phyloP scores from a whole-genome alignment of 2,888 invertebrate species.

The Linnaemya tessellans region DNA sequence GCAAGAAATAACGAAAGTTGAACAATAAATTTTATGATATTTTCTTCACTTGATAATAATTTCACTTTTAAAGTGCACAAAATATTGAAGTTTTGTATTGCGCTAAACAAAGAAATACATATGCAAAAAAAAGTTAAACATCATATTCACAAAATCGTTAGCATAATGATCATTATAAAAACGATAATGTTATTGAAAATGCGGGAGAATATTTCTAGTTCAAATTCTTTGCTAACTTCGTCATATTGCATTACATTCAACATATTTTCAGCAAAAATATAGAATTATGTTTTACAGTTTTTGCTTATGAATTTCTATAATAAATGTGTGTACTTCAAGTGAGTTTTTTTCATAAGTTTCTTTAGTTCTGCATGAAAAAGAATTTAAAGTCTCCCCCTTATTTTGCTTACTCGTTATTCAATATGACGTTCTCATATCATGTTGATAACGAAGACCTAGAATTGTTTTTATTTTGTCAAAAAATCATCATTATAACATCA shows the following conservation, averaged over 20 bases:
- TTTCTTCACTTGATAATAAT: no score
- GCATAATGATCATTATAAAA: slow-evolving; percentile 24
- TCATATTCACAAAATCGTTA: neutral
- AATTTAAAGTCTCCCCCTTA: neutral
- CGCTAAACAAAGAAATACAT: slow-evolving; percentile 1
- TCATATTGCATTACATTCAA: neutral
- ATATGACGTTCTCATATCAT: slow-evolving; percentile 20
- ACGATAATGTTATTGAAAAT: neutral
- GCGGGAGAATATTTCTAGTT: slow-evolving; percentile 22
- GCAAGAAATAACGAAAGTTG: no score
- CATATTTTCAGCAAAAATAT: slow-evolving; percentile 19
- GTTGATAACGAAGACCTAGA: slow-evolving; percentile 16
- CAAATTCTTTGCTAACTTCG: slow-evolving; percentile 17
- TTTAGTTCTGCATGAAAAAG: neutral
- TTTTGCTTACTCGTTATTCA: slow-evolving; percentile 20
- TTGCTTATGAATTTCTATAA: slow-evolving; percentile 16
- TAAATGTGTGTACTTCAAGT: slow-evolving; percentile 14
- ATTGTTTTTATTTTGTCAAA: slow-evolving; percentile 32
- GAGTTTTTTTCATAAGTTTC: neutral
- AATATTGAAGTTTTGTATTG: neutral
- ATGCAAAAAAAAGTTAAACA: slow-evolving; percentile 1
- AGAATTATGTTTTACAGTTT: slow-evolving; percentile 1
- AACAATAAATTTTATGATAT: no score
- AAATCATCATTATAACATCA: slow-evolving; percentile 28
- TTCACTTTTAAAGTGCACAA: neutral